These are phyloP conservation scores for Oplegnathus fasciatus DNA, from an alignment of 2,113 vertebrate genomes.

Conservation along the genomic window DNA sequence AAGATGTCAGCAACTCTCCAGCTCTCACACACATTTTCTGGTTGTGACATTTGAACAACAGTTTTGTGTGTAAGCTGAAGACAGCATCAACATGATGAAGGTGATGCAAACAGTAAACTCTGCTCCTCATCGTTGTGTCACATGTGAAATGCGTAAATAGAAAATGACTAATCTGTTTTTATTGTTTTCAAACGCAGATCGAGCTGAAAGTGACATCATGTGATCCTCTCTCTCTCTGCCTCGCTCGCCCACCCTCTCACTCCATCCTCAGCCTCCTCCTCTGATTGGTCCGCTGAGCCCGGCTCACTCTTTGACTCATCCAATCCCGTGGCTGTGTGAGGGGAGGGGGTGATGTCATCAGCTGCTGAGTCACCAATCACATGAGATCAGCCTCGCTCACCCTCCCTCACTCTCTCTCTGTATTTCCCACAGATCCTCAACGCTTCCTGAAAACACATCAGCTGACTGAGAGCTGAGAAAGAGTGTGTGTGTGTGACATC, in stretches of 20 bases:
- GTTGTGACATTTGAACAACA: too few species aligned
- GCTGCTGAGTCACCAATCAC: slow-evolving; percentile 64
- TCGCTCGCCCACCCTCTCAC: slow-evolving; percentile 21
- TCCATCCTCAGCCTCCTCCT: slow-evolving; percentile 31
- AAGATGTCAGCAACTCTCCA: too few species aligned
- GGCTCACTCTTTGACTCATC: slow-evolving; percentile 56
- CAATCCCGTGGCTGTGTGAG: slow-evolving; percentile 49
- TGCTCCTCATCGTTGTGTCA: too few species aligned
- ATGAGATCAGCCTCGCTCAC: slow-evolving; percentile 55
- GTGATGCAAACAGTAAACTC: too few species aligned
- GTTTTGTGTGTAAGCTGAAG: too few species aligned
- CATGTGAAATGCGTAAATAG: neutral
- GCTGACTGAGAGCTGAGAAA: slow-evolving; percentile 19
- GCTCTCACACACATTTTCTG: too few species aligned
- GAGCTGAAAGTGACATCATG: slow-evolving; percentile 55
- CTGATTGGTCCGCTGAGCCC: slow-evolving; percentile 47
- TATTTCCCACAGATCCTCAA: slow-evolving; percentile 25
- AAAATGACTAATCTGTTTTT: neutral
- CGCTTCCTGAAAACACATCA: slow-evolving; percentile 68
- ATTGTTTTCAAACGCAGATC: neutral
- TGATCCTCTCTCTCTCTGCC: slow-evolving; percentile 4
- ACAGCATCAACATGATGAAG: too few species aligned
- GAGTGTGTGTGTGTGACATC: slow-evolving; percentile 36
- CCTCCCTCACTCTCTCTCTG: neutral
- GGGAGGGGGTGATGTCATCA: slow-evolving; percentile 56